Evolutionary conservation across 2,888 invertebrate genomes (phyloP).

Genomic region (Rhagophthalmus giganteus): DNA sequence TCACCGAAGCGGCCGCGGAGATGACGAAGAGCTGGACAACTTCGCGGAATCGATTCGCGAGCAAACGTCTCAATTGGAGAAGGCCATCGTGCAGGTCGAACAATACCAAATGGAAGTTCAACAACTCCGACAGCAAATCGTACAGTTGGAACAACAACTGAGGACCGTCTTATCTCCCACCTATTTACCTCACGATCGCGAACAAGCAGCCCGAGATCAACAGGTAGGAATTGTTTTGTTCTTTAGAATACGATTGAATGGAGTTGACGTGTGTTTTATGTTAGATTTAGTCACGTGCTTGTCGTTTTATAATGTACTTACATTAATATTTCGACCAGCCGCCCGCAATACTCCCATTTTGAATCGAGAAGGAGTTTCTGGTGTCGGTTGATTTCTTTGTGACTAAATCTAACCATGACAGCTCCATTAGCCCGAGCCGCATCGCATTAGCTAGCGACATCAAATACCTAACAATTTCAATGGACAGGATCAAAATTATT

Average conservation of each 20-base stretch:
- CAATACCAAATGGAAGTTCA: conserved; percentile 87
- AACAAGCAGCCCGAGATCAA: conserved; percentile 79
- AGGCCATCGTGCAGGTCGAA: conserved; percentile 82
- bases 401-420: conserved; percentile 33
- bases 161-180: conserved; percentile 81
- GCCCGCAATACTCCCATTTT: conserved; percentile 8
- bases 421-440: conserved; percentile 31
- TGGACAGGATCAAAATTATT: conserved; percentile 23
- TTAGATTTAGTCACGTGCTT: conserved; percentile 31
- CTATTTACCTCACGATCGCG: conserved; percentile 80
- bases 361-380: conserved; percentile 14
- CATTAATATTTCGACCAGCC: background rate
- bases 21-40: conserved; percentile 69
- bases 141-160: conserved; percentile 85
- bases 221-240: conserved; percentile 69
- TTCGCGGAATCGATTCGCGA: conserved; percentile 64
- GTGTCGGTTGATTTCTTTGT: conserved; percentile 16
- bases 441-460: conserved; percentile 36
- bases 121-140: conserved; percentile 78
- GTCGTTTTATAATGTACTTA: conserved; percentile 13
- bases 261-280: conserved; percentile 29
- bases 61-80: conserved; percentile 70
- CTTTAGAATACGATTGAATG: conserved; percentile 16
- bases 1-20: conserved; percentile 72
- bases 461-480: conserved; percentile 15